phyloP scores from a whole-genome alignment of 1,140 invertebrate genomes.

The Drosophila ambigua region DNA sequence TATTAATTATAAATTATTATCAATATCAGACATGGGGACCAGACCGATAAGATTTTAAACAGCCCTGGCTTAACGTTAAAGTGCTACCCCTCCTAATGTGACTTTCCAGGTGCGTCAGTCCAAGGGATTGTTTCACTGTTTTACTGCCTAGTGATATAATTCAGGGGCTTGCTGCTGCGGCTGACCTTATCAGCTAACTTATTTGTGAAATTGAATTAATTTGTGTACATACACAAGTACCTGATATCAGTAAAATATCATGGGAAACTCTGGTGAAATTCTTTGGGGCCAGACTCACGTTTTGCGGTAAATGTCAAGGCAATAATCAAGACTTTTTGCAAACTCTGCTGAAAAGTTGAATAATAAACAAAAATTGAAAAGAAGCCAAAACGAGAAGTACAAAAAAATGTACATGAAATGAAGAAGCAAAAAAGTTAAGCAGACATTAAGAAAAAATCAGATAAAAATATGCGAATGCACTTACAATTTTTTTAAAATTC shows the following conservation, averaged over 20 bases:
- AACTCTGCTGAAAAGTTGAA: slow-evolving; percentile 24
- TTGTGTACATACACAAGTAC: neutral
- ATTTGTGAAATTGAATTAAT: slow-evolving; percentile 13
- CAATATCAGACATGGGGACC: slow-evolving; percentile 5
- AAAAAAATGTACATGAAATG: slow-evolving; percentile 6
- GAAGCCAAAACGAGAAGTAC: neutral
- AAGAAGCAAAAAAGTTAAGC: slow-evolving; percentile 18
- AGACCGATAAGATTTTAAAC: slow-evolving; percentile 51
- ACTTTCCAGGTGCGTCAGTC: slow-evolving; percentile 10
- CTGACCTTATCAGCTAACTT: neutral
- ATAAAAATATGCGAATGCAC: slow-evolving; percentile 26
- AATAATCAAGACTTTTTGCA: slow-evolving; percentile 27
- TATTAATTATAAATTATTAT: slow-evolving; percentile 51
- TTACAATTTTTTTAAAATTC: slow-evolving; percentile 6
- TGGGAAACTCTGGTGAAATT: slow-evolving; percentile 3
- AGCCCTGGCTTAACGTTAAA: slow-evolving; percentile 5
- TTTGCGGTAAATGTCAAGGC: slow-evolving; percentile 59
- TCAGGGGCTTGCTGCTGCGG: neutral
- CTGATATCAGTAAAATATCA: neutral
- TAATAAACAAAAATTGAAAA: slow-evolving; percentile 14
- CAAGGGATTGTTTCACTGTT: slow-evolving; percentile 13
- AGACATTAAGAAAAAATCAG: neutral
- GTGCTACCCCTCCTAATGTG: slow-evolving; percentile 18
- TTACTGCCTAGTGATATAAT: slow-evolving; percentile 26
- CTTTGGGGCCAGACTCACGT: slow-evolving; percentile 41